Evolutionary conservation across 2,797 vertebrate species (phyloP).

Genomic region (Lycodopsis pacificus): DNA sequence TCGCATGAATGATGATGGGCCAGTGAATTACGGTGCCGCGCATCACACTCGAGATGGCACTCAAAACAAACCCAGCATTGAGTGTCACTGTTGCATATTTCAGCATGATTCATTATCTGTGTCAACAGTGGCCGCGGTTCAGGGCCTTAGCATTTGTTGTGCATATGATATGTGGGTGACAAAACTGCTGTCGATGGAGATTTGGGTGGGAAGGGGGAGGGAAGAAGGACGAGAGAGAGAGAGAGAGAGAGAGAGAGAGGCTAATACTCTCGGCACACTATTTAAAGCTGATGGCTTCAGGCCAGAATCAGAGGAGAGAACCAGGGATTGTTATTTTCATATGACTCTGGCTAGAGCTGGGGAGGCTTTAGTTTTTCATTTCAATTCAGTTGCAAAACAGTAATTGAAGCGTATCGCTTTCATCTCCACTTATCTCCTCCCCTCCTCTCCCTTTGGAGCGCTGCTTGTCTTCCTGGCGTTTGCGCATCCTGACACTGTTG

Average conservation of each 20-base stretch:
- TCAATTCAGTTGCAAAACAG: constrained; percentile 69
- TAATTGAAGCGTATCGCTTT: constrained; percentile 79
- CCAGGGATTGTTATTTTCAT: constrained; percentile 68
- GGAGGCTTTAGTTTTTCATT: constrained; percentile 69
- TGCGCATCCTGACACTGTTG: constrained; percentile 71
- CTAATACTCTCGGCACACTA: constrained; percentile 57
- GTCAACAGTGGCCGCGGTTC: constrained; percentile 70
- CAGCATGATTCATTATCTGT: constrained; percentile 74
- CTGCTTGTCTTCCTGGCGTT: constrained; percentile 62
- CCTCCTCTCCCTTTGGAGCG: constrained; percentile 66
- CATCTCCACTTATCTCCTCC: constrained; percentile 78
- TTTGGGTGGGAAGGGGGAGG: constrained; percentile 47
- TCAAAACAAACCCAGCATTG: constrained; percentile 45
- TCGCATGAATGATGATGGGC: constrained; percentile 52
- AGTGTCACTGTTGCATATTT: constrained; percentile 67
- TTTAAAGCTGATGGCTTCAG: constrained; percentile 69
- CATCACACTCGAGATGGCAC: constrained; percentile 43
- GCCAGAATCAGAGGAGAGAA: constrained; percentile 61
- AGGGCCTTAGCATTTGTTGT: constrained; percentile 73
- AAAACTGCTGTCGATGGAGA: constrained; percentile 68
- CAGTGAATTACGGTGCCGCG: constrained; percentile 36
- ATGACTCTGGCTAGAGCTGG: constrained; percentile 52
- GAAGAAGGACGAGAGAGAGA: constrained; percentile 3
- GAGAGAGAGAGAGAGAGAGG: constrained; percentile 36
- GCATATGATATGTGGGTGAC: constrained; percentile 76